Conservation (phyloP, 1,140 invertebrate species). For the Anastrepha obliqua region DNA sequence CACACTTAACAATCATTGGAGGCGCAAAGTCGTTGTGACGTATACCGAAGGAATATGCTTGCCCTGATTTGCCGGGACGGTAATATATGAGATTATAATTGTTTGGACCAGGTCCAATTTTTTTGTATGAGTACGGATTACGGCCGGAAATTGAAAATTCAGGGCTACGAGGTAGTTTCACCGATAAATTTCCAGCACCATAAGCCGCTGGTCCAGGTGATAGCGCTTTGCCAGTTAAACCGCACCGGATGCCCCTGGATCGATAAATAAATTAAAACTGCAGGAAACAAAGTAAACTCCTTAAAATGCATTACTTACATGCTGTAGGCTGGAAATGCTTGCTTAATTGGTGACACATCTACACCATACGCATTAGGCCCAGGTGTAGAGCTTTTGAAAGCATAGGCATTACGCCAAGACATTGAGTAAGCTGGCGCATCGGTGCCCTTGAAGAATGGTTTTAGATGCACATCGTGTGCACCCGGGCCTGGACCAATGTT, state of each 20-base stretch:
- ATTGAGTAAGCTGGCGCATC: conserved; percentile 77
- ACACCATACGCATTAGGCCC: conserved; percentile 80
- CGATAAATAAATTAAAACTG: too few species aligned
- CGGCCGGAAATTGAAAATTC: conserved; percentile 72
- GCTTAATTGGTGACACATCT: conserved; percentile 72
- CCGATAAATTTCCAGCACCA: conserved; percentile 66
- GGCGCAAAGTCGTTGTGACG: conserved; percentile 67
- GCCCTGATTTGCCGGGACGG: conserved; percentile 65
- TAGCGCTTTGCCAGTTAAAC: conserved; percentile 63
- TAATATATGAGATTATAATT: conserved; percentile 71
- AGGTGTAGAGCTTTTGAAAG: conserved; percentile 75
- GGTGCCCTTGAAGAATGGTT: conserved; percentile 74
- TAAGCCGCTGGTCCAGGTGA: conserved; percentile 80
- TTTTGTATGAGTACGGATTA: conserved; percentile 51
- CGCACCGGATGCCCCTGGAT: conserved; percentile 64
- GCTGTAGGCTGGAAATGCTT: conserved; percentile 74
- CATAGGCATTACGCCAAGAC: conserved; percentile 74
- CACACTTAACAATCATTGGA: conserved; percentile 72
- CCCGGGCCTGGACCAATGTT: conserved; percentile 76
- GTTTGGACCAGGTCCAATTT: conserved; percentile 74
- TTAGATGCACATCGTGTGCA: conserved; percentile 76
- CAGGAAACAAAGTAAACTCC: too few species aligned
- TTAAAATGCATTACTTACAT: conserved; percentile 72
- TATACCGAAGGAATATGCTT: conserved; percentile 67
- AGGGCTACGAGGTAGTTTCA: conserved; percentile 68